Conservation (phyloP, 2,797 vertebrate genomes). For the Delichon dasypus region DNA sequence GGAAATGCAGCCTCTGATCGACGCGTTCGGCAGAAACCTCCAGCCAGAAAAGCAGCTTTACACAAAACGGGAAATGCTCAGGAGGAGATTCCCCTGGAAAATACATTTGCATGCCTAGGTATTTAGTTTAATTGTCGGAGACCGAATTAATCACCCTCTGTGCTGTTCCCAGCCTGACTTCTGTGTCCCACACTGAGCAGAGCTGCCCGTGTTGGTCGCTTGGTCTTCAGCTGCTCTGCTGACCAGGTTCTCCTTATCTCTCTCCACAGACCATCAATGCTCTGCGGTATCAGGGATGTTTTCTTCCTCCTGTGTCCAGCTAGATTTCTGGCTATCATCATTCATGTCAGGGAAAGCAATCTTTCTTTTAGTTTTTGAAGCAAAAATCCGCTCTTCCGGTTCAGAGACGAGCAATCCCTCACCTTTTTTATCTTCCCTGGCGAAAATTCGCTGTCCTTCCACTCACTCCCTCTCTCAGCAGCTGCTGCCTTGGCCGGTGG, state of each 20-base stretch:
- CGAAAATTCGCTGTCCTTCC: background rate
- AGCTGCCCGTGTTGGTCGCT: rapidly evolving
- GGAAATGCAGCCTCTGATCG: background rate
- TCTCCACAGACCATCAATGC: background rate
- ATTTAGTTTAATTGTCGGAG: background rate
- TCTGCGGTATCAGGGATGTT: background rate
- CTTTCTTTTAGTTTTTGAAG: background rate
- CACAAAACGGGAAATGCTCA: rapidly evolving
- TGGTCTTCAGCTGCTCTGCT: background rate
- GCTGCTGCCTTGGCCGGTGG: background rate
- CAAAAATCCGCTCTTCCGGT: background rate
- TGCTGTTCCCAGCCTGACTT: background rate
- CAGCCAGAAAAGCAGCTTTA: background rate
- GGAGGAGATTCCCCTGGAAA: background rate
- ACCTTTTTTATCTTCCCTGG: background rate
- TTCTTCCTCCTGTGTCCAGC: background rate
- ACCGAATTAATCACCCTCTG: background rate
- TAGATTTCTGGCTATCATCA: background rate
- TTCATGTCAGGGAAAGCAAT: constrained; percentile 7
- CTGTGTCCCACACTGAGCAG: background rate
- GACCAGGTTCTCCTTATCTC: background rate
- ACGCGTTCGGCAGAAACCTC: background rate
- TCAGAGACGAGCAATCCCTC: background rate
- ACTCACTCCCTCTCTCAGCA: rapidly evolving
- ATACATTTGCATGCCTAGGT: background rate